Evolutionary conservation across 2,797 vertebrate genomes (phyloP).

Genomic region (Parauchenoglanis punctatus): DNA sequence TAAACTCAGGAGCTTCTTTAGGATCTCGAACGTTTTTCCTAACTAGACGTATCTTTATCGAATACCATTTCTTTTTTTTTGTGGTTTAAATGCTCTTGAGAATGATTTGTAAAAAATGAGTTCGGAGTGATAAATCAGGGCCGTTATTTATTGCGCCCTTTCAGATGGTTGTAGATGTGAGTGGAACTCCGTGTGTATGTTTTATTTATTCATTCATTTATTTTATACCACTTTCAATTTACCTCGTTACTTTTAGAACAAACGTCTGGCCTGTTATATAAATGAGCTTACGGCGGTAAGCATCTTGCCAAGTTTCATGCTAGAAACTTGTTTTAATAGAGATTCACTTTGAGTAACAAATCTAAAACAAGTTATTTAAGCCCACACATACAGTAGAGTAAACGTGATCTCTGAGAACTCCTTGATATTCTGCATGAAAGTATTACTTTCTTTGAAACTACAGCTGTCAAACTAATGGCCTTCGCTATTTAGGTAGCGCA

Average conservation of each 20-base stretch:
- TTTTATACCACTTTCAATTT: not conserved
- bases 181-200: not conserved
- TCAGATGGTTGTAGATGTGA: not conserved
- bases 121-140: not conserved
- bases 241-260: not conserved
- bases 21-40: not conserved
- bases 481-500: not conserved
- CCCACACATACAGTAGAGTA: not conserved
- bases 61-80: too few species aligned
- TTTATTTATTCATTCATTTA: not conserved
- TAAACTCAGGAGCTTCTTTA: not conserved
- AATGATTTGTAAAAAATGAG: not conserved
- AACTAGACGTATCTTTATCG: not conserved
- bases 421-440: slow-evolving; percentile 7
- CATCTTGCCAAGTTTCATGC: not conserved
- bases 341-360: not conserved
- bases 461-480: not conserved
- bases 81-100: not conserved
- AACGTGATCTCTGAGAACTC: not conserved
- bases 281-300: not conserved
- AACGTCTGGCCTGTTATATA: not conserved
- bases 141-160: not conserved
- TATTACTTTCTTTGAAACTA: not conserved
- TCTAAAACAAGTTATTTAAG: not conserved
- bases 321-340: not conserved